phyloP scores from a whole-genome alignment of 2,113 vertebrate species.

The Phrynocephalus versicolor region DNA sequence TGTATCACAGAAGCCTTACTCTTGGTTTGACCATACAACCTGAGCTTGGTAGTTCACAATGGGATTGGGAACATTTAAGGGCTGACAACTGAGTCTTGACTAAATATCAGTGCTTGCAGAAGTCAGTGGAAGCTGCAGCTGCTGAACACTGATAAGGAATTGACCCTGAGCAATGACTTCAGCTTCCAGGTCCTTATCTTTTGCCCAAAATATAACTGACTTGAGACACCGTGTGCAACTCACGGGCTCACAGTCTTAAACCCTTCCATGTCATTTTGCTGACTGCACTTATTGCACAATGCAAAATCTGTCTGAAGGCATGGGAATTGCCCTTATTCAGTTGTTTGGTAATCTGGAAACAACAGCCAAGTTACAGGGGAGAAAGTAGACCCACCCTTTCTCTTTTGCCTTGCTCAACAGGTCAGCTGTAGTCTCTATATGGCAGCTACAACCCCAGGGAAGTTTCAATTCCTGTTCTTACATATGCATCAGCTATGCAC shows the following conservation, averaged over 20 bases:
- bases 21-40: not conserved
- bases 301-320: not conserved
- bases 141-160: conserved; percentile 19
- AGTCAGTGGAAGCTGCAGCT: conserved; percentile 11
- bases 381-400: no score
- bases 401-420: no score
- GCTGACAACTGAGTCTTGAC: not conserved
- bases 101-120: conserved; percentile 13
- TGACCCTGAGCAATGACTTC: conserved; percentile 18
- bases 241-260: not conserved
- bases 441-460: no score
- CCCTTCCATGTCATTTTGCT: not conserved
- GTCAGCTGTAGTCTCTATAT: no score
- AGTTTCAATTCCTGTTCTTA: no score
- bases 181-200: conserved; percentile 8
- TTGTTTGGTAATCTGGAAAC: no score
- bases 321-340: not conserved
- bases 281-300: not conserved
- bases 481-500: no score
- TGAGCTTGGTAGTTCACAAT: not conserved
- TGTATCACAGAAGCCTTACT: not conserved
- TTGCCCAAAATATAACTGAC: not conserved
- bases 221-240: not conserved
- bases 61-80: not conserved
- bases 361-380: no score